Conservation (phyloP, 2,797 vertebrate genomes). For the Leucoraja ocellata region DNA sequence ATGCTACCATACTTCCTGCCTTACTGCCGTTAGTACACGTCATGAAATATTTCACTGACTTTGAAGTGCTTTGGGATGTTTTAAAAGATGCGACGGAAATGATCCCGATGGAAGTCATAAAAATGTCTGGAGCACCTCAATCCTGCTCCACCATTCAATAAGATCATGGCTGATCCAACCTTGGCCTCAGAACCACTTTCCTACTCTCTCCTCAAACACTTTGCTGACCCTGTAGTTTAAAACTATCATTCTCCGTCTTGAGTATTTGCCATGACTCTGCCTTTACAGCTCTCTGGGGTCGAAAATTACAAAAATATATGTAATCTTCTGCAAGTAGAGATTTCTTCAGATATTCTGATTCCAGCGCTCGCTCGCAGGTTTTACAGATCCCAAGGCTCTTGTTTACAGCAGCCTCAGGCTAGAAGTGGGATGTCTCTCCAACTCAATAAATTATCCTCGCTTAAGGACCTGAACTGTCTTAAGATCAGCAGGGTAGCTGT, state of each 20-base stretch:
- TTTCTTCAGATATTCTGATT: neutral
- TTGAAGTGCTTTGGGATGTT: neutral
- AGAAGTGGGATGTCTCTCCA: neutral
- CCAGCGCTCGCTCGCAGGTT: neutral
- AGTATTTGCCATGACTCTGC: too few species aligned
- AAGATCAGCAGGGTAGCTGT: neutral
- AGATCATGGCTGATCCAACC: too few species aligned
- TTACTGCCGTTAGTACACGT: neutral
- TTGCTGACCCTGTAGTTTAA: too few species aligned
- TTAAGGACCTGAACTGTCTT: neutral
- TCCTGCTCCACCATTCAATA: too few species aligned
- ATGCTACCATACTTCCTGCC: neutral
- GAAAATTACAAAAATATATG: too few species aligned
- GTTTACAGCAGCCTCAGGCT: neutral
- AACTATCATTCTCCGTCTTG: too few species aligned
- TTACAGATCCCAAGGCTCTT: neutral
- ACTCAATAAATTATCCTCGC: conserved; percentile 21
- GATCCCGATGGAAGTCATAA: too few species aligned
- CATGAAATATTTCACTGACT: neutral
- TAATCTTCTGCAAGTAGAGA: too few species aligned
- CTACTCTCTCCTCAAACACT: too few species aligned
- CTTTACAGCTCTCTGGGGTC: too few species aligned
- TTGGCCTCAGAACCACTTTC: too few species aligned
- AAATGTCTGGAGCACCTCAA: too few species aligned
- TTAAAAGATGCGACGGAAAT: neutral